Percentiles rank a stretch among this genome's conserved stretches.
Conservation (phyloP, 2,113 vertebrate species). For the Psittacara wagleri region DNA sequence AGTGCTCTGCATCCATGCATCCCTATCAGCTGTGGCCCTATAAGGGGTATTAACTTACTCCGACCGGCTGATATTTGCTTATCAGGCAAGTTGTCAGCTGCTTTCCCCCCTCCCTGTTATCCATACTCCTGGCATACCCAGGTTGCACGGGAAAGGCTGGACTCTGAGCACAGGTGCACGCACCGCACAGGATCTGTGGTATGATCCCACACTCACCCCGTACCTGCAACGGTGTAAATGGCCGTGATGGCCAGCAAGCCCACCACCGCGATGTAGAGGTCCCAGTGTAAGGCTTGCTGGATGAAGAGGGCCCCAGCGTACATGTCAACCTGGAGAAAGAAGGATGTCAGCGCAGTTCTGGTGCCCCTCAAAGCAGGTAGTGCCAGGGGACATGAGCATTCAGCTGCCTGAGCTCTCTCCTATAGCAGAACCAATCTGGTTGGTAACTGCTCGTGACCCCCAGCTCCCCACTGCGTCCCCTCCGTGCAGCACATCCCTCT, state of each 20-base stretch:
- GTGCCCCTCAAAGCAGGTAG: background rate
- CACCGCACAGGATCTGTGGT: background rate
- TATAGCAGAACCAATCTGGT: background rate
- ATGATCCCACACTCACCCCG: background rate
- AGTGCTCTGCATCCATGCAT: background rate
- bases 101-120: fast-evolving
- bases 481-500: fast-evolving
- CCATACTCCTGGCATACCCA: background rate
- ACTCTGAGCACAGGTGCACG: background rate
- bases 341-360: fast-evolving
- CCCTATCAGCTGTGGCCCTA: background rate
- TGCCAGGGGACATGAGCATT: fast-evolving
- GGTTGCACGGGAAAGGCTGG: background rate
- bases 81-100: background rate
- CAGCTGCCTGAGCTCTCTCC: fast-evolving
- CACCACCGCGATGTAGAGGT: slow-evolving; percentile 88
- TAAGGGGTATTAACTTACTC: background rate
- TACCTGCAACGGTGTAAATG: slow-evolving; percentile 92
- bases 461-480: fast-evolving
- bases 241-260: slow-evolving; percentile 84
- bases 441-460: fast-evolving
- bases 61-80: background rate
- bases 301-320: slow-evolving; percentile 96
- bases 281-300: slow-evolving; percentile 90
- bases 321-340: slow-evolving; percentile 87